Base-by-base conservation (phyloP, 2,113 vertebrate genomes). In the Silurus meridionalis region DNA sequence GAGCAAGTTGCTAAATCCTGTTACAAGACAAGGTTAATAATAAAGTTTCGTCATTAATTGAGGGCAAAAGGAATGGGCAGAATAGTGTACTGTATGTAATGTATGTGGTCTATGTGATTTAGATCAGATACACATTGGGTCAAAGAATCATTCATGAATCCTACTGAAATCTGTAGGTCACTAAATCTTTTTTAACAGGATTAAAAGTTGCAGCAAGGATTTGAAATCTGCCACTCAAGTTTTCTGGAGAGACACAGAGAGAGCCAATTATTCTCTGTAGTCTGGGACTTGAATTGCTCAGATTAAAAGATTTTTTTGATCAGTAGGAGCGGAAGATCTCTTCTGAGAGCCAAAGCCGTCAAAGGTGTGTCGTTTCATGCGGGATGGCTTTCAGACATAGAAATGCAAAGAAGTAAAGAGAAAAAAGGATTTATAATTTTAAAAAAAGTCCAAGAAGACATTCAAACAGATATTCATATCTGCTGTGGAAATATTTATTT, bases 231-330 rank as follows among this genome's bases (percentile, higher is more conserved):
- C 52, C 57, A 75, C 46, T 57, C 52, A 17, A 37, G 13, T 75
- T 19, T 61, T 63, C 57, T 75, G 37, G 11, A 84, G 37, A 61
- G 37, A 14, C 10, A 53, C 21, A 28, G n/a, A 77, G 50, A 78
- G 69, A 50, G 55, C 17, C 83, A 74, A 71, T 84, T 84, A 25
- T 75, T 48, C 37, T 75, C 46, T 63, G 55, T 19, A 48, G 37
- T 21, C 58, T 50, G 58, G 19, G 28, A 21, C 9, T 6, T 28
- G 80, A 8, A 71, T 58, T 46, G 66, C 28, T 58, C 17, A 58
- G 66, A 83, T 46, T 69, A 83, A 75, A 63, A 25, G 71, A 60
- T n/a, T 83, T 83, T 37, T 55, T 58, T n/a, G 4, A 83, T 60
- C 82, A 75, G 53, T 79, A 57, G 28, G n/a, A 28, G n/a, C 8